These are phyloP conservation scores for Haliaeetus leucogaster DNA, from an alignment of 2,113 vertebrate species.

Conservation along the genomic window DNA sequence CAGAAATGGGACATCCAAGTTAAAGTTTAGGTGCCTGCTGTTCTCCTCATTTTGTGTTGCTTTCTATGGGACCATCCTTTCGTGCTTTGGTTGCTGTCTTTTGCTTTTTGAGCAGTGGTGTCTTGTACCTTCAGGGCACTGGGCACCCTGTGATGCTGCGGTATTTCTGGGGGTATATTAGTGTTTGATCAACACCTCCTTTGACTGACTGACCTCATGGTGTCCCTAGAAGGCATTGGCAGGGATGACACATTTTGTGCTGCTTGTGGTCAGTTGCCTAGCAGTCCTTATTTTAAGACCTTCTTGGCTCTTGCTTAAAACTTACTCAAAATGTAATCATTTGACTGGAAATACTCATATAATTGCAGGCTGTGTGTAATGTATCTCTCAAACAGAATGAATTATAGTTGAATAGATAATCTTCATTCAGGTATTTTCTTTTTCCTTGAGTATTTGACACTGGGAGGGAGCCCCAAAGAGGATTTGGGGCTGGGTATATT, in stretches of 20 bases:
- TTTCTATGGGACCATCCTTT: not conserved
- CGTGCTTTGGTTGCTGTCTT: not conserved
- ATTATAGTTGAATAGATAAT: not conserved
- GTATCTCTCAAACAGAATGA: not conserved
- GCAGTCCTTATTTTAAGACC: not conserved
- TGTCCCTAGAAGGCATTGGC: not conserved
- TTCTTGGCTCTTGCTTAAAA: not conserved
- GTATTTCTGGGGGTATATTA: not conserved
- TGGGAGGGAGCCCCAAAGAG: not conserved
- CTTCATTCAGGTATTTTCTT: not conserved
- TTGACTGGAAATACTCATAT: not conserved
- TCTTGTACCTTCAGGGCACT: accelerated
- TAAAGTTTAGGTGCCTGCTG: not conserved
- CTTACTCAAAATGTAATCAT: not conserved
- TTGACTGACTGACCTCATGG: not conserved
- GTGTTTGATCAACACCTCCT: not conserved
- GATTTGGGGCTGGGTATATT: not conserved
- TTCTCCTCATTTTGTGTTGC: not conserved
- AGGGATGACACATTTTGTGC: accelerated
- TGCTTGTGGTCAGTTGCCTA: not conserved
- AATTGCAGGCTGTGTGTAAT: not conserved
- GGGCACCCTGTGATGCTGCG: accelerated
- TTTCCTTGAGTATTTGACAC: not conserved
- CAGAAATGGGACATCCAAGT: not conserved
- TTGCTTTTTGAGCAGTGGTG: not conserved